Conservation (phyloP, 2,113 vertebrate species). For the Aythya baeri region DNA sequence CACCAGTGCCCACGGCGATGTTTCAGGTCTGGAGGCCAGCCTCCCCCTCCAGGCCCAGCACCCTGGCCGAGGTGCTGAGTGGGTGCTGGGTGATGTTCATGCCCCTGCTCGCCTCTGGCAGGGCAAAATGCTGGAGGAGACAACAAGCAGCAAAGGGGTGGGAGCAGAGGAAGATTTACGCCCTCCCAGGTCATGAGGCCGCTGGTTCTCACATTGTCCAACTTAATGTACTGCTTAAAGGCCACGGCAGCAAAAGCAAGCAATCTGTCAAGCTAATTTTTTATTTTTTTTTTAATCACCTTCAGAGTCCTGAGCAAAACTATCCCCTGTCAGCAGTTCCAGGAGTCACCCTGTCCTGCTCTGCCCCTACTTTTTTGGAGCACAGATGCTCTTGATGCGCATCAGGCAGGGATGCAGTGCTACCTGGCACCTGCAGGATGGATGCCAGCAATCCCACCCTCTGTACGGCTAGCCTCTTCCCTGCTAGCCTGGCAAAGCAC, state of each 20-base stretch:
- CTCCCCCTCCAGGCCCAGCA: neutral
- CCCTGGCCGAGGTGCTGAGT: fast-evolving
- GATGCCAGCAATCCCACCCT: neutral
- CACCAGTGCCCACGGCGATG: neutral
- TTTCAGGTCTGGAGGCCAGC: neutral
- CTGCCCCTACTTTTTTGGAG: neutral
- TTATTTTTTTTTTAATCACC: neutral
- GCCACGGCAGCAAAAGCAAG: neutral
- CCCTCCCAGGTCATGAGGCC: neutral
- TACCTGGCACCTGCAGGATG: fast-evolving
- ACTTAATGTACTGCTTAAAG: constrained; percentile 11
- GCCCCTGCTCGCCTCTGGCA: neutral
- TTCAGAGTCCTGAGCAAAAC: neutral
- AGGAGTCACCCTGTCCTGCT: fast-evolving
- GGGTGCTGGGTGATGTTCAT: neutral
- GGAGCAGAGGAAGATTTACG: neutral
- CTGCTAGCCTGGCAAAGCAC: neutral
- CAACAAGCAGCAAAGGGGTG: neutral
- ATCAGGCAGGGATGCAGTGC: neutral
- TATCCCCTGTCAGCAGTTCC: neutral
- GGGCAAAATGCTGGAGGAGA: neutral
- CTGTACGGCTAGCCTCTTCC: neutral
- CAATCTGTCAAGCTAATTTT: neutral
- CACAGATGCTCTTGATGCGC: fast-evolving
- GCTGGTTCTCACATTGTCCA: neutral